Base-by-base conservation (phyloP, 2,888 invertebrate genomes). In the Drosophila neotestacea region DNA sequence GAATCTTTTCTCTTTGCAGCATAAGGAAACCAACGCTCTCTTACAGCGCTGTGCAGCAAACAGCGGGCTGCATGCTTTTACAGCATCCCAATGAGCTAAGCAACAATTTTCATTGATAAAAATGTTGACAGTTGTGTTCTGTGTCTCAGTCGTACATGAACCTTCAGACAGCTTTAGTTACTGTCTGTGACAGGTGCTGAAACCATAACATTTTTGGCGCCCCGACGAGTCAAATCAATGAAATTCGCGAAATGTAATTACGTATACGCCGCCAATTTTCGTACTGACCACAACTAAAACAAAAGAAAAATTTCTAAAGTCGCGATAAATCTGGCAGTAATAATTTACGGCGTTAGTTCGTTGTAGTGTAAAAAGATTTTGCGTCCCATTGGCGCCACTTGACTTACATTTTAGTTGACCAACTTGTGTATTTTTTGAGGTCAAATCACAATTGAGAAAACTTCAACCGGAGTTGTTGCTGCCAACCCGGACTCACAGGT, bases 101-200 rank as follows among this genome's bases (percentile, higher is more conserved):
- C 81, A 81, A 80, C 76, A 76, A 85, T 75, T 73, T 86, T 89
- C 90, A 90, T 90, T 88, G 90, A 88, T 88, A 89, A 88, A 88
- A 90, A 77, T 74, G 72, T 77, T 73, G 79, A 70, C 77, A 51
- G 69, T 65, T 69, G 74, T 47, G 56, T 88, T 77, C 75, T 80
- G 63, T 51, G 69, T 59, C 55, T 88, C 87, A 88, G 88, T 88
- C 84, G 77, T 65, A 77, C 73, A 71, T 89, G 81, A 86, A 71
- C 80, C 78, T 69, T 75, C 63, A 59, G 65, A 39, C 85, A 81
- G 85, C 60, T n/a, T 30, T 11, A 48, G 58, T 44, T 27, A 6
- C 51, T 70, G 47, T 55, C 44, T 6, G 38, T 47, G 13, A 10
- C 50, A 70, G 56, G 6, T 9, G 39, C 36, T n/a, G n/a, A 9